phyloP scores from a whole-genome alignment of 2,888 invertebrate genomes.

The Amorpha juglandis region DNA sequence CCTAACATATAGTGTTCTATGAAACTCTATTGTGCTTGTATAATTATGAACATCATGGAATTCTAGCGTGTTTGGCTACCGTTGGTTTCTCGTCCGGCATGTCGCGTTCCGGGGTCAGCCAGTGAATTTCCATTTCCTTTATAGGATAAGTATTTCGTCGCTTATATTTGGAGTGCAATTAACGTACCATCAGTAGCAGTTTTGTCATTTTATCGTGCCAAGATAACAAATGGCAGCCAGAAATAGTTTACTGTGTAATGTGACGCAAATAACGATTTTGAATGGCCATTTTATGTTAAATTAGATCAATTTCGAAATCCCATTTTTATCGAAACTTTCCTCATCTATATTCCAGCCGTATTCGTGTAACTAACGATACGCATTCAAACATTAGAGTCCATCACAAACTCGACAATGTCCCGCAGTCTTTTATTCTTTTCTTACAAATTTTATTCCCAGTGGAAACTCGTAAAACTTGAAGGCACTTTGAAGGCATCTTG shows the following conservation, averaged over 20 bases:
- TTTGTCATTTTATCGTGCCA: no score
- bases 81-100: no score
- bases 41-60: no score
- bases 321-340: conserved; percentile 2
- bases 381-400: conserved; percentile 18
- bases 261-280: background rate
- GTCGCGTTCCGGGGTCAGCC: background rate
- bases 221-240: background rate
- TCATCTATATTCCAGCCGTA: conserved; percentile 7
- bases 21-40: no score
- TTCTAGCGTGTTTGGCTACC: no score
- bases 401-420: conserved; percentile 15
- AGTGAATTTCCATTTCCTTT: no score
- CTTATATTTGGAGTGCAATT: no score
- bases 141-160: no score
- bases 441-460: conserved; percentile 40
- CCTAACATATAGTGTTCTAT: no score
- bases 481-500: conserved; percentile 35
- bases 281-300: background rate
- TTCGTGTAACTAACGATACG: conserved; percentile 5
- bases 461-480: conserved; percentile 39
- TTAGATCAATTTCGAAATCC: background rate
- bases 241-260: background rate
- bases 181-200: no score
- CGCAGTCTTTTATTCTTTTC: conserved; percentile 21